These are phyloP conservation scores for Callosobruchus maculatus DNA, from an alignment of 2,888 invertebrate genomes.

Conservation along the genomic window DNA sequence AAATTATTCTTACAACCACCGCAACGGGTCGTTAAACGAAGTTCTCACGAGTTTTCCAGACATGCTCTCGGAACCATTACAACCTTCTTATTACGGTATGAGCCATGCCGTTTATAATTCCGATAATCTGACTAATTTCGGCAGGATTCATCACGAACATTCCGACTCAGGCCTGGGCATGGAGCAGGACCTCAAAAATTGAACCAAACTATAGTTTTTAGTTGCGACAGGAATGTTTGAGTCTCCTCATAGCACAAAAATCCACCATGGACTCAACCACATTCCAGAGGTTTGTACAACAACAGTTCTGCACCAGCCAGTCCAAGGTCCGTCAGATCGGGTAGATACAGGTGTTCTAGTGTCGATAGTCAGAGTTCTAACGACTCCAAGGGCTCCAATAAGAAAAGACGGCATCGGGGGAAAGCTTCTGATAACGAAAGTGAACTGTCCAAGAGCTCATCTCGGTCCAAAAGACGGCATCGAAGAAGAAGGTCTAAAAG, in stretches of 20 bases:
- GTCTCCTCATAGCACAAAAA: constrained; percentile 81
- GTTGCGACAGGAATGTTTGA: constrained; percentile 51
- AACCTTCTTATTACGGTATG: no score
- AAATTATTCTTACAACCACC: no score
- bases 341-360: constrained; percentile 69
- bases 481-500: constrained; percentile 73
- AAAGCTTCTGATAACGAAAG: constrained; percentile 88
- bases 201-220: neutral
- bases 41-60: no score
- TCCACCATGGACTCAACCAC: constrained; percentile 73
- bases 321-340: constrained; percentile 78
- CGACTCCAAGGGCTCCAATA: constrained; percentile 69
- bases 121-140: neutral
- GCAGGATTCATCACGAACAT: constrained; percentile 6
- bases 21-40: no score
- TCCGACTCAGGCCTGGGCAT: constrained; percentile 4
- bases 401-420: constrained; percentile 74
- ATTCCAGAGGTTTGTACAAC: constrained; percentile 67
- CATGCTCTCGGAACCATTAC: no score
- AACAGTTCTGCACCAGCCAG: constrained; percentile 57
- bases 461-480: constrained; percentile 72
- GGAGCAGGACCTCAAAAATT: constrained; percentile 1
- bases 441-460: constrained; percentile 81
- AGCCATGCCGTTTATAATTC: no score
- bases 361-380: constrained; percentile 89